These are phyloP conservation scores for Drosophila helvetica DNA, from an alignment of 2,888 invertebrate genomes.

Conservation along the genomic window DNA sequence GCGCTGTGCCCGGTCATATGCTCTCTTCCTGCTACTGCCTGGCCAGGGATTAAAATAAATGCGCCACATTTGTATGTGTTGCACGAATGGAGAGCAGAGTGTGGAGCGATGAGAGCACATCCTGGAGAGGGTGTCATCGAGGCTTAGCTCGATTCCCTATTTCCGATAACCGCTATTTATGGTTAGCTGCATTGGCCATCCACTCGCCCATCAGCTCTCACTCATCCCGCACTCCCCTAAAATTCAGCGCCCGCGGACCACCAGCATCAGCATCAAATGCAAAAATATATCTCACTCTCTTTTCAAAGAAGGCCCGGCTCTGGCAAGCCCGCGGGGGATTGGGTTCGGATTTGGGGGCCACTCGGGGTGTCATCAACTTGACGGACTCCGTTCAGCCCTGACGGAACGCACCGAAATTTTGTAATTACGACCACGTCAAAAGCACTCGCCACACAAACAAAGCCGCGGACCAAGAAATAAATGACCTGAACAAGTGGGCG, in stretches of 20 bases:
- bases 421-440: conserved; percentile 75
- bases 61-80: conserved; percentile 71
- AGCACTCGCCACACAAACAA: conserved; percentile 64
- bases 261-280: conserved; percentile 57
- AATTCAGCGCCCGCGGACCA: background rate
- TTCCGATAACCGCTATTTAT: conserved; percentile 73
- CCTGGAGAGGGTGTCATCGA: background rate
- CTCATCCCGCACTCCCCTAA: conserved; percentile 4
- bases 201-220: conserved; percentile 5
- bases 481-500: conserved; percentile 64
- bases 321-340: conserved; percentile 4
- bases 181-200: conserved; percentile 51
- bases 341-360: background rate
- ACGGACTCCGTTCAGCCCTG: conserved; percentile 43
- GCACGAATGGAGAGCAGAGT: conserved; percentile 50
- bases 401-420: conserved; percentile 59
- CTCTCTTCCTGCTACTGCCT: conserved; percentile 4
- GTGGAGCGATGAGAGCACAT: background rate
- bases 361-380: conserved; percentile 52
- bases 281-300: conserved; percentile 28
- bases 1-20: background rate
- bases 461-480: conserved; percentile 60
- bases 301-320: conserved; percentile 7
- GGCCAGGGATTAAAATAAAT: conserved; percentile 73
- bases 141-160: conserved; percentile 38